Evolutionary conservation across 2,113 vertebrate species (phyloP).

Genomic region (Clarias macrocephalus): DNA sequence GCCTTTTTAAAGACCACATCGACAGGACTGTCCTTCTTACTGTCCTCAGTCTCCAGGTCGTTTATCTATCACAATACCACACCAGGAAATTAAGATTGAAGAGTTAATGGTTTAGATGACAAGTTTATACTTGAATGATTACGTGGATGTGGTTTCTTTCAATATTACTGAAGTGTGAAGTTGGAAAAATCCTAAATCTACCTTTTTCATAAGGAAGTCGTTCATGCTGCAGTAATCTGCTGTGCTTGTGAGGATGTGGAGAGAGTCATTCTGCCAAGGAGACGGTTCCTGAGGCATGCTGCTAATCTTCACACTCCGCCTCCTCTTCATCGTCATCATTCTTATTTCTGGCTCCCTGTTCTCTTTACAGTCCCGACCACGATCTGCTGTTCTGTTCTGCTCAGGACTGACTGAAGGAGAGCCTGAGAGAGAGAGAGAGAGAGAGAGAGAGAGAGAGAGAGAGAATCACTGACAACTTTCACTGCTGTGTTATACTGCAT

Average conservation of each 20-base stretch:
- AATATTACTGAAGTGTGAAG: neutral
- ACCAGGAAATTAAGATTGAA: neutral
- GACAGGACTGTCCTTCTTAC: constrained; percentile 94
- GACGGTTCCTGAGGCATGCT: constrained; percentile 80
- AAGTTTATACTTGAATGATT: neutral
- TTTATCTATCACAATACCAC: constrained; percentile 77
- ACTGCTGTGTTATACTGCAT: neutral
- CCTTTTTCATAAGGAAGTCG: constrained; percentile 98
- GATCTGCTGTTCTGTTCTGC: constrained; percentile 64
- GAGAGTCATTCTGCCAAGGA: constrained; percentile 88
- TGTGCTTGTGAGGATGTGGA: constrained; percentile 87
- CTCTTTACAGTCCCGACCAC: constrained; percentile 85
- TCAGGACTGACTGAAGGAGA: constrained; percentile 86
- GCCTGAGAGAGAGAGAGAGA: constrained; percentile 40
- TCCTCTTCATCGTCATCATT: constrained; percentile 79
- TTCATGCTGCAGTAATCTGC: constrained; percentile 94
- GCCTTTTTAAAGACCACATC: constrained; percentile 98
- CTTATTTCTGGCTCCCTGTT: constrained; percentile 94
- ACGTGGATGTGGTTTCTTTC: neutral
- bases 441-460: neutral
- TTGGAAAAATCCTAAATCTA: constrained; percentile 54
- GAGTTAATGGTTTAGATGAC: neutral
- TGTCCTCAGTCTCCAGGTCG: constrained; percentile 90
- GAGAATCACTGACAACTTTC: neutral
- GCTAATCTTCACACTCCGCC: constrained; percentile 92